Evolutionary conservation across 2,888 invertebrate species (phyloP), one percentile per base, ranked within the genome.

Genomic region (Spodoptera exigua): DNA sequence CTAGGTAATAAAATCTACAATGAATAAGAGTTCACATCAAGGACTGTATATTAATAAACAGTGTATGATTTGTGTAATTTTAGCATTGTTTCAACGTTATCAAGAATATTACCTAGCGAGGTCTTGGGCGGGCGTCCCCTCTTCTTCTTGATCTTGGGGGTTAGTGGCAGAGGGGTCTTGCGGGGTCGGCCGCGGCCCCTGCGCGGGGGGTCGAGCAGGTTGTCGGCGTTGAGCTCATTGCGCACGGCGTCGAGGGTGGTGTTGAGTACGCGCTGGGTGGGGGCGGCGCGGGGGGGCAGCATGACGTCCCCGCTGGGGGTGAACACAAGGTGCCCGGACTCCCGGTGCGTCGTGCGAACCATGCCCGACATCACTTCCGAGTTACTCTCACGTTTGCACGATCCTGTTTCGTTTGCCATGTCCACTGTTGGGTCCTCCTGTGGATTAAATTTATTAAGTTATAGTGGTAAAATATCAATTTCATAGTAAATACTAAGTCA

Each of bases 401-500:
- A 21, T 3, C 76, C 13, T 0, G 80, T 45, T 0, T 92, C 92
- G 80, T 80, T 88, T 1, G 89, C 78, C 89, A 93, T 90, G 79
- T 93, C 93, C 5, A 94, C 93, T 2, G 94, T 94, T 9, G 94
- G 94, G 78, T 94, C 94, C 82, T 94, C 94, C 94, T 94, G 87
- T n/a, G 13, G n/a, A n/a, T n/a, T n/a, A n/a, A n/a, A n/a, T n/a
- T n/a, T n/a, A n/a, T n/a, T n/a, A n/a, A n/a, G n/a, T n/a, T n/a
- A n/a, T n/a, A n/a, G n/a, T n/a, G n/a, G n/a, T n/a, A n/a, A n/a
- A n/a, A n/a, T n/a, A n/a, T n/a, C n/a, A n/a, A n/a, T n/a, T n/a
- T n/a, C n/a, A n/a, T n/a, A n/a, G n/a, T n/a, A n/a, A n/a, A n/a
- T n/a, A n/a, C n/a, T n/a, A n/a, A n/a, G n/a, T n/a, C n/a, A n/a